Evolutionary conservation across 2,113 vertebrate species (phyloP).

Genomic region (Ophiodon elongatus): DNA sequence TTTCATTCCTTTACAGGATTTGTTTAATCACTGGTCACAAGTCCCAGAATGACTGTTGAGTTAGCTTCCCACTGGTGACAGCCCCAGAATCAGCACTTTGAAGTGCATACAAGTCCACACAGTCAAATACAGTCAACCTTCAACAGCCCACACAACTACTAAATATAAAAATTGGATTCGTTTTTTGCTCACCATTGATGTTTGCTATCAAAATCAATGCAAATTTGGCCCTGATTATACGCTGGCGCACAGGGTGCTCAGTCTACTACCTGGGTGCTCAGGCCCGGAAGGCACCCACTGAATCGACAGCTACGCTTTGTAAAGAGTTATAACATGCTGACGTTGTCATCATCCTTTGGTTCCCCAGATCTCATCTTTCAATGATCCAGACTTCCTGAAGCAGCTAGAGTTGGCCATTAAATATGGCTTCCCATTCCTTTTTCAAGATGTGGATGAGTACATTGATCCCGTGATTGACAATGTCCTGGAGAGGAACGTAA

Average conservation of each 20-base stretch:
- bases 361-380: slow-evolving; percentile 92
- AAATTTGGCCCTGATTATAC: background rate
- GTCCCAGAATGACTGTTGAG: background rate
- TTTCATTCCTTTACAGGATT: background rate
- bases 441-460: slow-evolving; percentile 95
- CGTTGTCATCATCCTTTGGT: background rate
- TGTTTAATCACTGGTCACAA: background rate
- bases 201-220: background rate
- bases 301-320: background rate
- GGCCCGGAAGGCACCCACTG: background rate
- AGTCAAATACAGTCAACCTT: background rate
- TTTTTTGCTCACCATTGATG: background rate
- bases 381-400: slow-evolving; percentile 95
- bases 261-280: background rate
- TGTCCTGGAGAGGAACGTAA: slow-evolving; percentile 93
- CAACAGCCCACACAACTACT: background rate
- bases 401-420: slow-evolving; percentile 95
- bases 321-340: background rate
- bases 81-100: slow-evolving; percentile 3
- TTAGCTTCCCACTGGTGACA: slow-evolving; percentile 13
- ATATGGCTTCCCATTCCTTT: slow-evolving; percentile 93
- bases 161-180: background rate
- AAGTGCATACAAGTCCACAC: background rate
- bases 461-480: slow-evolving; percentile 96
- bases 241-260: background rate